A percentile compares a stretch with the other conserved stretches of the same genome.
Conservation (phyloP, 2,113 vertebrate genomes). For the Haliaeetus leucogaster region DNA sequence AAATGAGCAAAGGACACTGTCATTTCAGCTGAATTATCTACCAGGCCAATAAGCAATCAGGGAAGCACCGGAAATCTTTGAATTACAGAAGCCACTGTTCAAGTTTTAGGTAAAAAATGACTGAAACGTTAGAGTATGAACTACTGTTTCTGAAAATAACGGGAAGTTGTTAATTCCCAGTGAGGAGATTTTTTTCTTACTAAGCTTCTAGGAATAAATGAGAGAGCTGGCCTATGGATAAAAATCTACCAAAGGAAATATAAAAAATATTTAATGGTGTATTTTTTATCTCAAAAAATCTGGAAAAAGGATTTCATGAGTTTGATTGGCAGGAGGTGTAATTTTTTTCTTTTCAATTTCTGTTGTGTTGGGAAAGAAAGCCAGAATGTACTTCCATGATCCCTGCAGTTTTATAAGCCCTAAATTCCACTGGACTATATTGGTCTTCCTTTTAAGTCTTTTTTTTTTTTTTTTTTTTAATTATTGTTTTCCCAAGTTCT, state of each 20-base stretch:
- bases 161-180: constrained; percentile 21
- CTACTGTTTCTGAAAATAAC: background rate
- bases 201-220: constrained; percentile 20
- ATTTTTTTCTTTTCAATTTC: constrained; percentile 17
- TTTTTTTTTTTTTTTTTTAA: background rate
- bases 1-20: background rate
- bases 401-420: constrained; percentile 67
- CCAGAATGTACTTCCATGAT: constrained; percentile 22
- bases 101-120: background rate
- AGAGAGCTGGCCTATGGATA: background rate
- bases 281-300: background rate
- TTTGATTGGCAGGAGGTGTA: constrained; percentile 33
- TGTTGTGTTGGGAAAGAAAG: constrained; percentile 48
- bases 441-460: constrained; percentile 16
- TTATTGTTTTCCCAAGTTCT: constrained; percentile 1
- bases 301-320: background rate
- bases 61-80: background rate
- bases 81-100: background rate
- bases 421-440: constrained; percentile 22
- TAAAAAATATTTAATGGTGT: background rate
- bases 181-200: constrained; percentile 24
- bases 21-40: background rate
- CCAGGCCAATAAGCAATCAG: background rate
- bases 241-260: background rate
- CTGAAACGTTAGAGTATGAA: background rate